These are phyloP conservation scores for Micrastur ruficollis DNA, from an alignment of 2,797 vertebrate genomes.

Conservation along the genomic window DNA sequence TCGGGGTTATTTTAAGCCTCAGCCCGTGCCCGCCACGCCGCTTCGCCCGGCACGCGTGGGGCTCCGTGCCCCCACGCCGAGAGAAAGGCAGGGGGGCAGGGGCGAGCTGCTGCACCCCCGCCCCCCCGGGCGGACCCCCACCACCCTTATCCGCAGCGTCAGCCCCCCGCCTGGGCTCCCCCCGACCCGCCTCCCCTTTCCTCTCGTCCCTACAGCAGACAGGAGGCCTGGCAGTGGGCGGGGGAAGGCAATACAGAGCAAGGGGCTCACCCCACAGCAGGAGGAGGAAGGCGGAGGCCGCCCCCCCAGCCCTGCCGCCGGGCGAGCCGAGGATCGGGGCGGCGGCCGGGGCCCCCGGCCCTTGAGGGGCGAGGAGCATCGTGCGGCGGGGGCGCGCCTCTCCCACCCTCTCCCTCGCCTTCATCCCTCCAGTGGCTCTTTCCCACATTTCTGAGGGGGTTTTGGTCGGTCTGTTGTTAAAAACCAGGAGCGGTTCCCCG, in stretches of 20 bases:
- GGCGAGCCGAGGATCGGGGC: background rate
- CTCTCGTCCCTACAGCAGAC: background rate
- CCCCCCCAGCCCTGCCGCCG: background rate
- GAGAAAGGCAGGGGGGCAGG: background rate
- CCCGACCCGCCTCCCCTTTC: background rate
- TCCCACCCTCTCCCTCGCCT: background rate
- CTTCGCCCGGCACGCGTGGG: background rate
- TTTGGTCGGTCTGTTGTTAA: background rate
- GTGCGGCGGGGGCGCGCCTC: background rate
- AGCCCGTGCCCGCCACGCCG: background rate
- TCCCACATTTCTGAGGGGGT: background rate
- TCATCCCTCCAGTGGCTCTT: background rate
- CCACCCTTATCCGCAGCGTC: background rate
- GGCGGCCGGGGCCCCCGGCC: background rate
- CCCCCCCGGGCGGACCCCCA: background rate
- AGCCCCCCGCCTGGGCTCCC: background rate
- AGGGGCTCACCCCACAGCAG: background rate
- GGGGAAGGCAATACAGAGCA: background rate
- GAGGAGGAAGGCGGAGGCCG: background rate
- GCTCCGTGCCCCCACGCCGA: background rate
- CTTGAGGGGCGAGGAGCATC: background rate
- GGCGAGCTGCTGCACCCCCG: background rate
- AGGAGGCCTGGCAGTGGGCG: background rate
- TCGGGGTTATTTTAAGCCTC: slow-evolving; percentile 25
- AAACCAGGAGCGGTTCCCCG: background rate